A percentile compares a stretch with the other conserved stretches of the same genome.
phyloP scores from a whole-genome alignment of 2,888 invertebrate genomes.

The Sisyra nigra region DNA sequence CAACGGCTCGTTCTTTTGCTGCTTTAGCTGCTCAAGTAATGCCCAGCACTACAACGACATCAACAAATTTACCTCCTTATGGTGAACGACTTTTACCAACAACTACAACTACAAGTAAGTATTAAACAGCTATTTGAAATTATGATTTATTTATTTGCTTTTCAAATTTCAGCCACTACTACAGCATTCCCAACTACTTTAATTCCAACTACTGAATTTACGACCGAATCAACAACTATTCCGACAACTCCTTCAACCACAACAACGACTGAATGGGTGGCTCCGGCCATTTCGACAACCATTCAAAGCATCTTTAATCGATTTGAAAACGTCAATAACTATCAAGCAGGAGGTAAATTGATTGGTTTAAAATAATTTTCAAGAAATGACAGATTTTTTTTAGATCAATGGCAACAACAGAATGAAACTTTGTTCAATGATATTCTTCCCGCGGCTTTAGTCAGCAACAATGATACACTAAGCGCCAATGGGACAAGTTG shows the following conservation, averaged over 20 bases:
- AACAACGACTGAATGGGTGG: constrained; percentile 19
- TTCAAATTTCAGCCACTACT: background rate
- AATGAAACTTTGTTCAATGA: constrained; percentile 2
- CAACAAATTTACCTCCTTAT: constrained; percentile 15
- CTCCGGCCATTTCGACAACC: constrained; percentile 17
- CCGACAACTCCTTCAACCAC: constrained; percentile 16
- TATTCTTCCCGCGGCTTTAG: constrained; percentile 1
- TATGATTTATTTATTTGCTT: constrained; percentile 10
- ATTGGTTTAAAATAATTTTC: too few relatives aligned
- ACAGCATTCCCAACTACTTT: constrained; percentile 1
- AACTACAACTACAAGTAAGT: constrained; percentile 22
- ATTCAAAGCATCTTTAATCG: constrained; percentile 14
- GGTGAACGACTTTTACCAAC: constrained; percentile 13
- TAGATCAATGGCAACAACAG: background rate
- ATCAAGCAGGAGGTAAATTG: background rate
- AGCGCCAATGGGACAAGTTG: constrained; percentile 32
- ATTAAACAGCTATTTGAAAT: constrained; percentile 12
- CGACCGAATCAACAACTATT: constrained; percentile 18
- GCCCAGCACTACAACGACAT: constrained; percentile 26
- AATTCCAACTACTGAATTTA: constrained; percentile 11
- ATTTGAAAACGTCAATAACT: constrained; percentile 13
- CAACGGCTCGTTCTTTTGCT: constrained; percentile 20
- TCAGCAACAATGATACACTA: constrained; percentile 10
- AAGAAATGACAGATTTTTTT: too few relatives aligned
- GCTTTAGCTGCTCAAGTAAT: constrained; percentile 21